Base-by-base conservation (phyloP, 2,888 invertebrate genomes). In the Pemphredon lugubris region DNA sequence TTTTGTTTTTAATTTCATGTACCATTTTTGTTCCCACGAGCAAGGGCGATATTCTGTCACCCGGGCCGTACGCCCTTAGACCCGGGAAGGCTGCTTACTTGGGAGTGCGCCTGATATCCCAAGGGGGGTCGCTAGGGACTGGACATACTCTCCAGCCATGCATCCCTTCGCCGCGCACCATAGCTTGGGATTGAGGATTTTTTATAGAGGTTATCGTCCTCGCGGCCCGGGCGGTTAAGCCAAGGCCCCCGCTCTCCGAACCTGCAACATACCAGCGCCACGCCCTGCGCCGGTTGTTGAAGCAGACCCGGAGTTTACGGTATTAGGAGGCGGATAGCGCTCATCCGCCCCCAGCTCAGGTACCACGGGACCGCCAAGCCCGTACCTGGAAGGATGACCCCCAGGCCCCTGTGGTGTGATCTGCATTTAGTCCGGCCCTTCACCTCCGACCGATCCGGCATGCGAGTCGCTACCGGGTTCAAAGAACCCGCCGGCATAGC, bases 201-300 rank as follows among this genome's bases (percentile, higher is more conserved):
- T 45, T 21, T 45, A 45, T 45, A 45, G 44, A 45, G 44, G 44
- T 21, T 45, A n/a, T 42, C 20, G 3, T 45, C 23, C 44, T 45
- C 23, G 13, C 23, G 5, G 44, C 1, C 44, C 44, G 21, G 23
- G n/a, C 23, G 13, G 5, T 45, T 13, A 14, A 23, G 14, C 21
- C 23, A 21, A 44, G 44, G 7, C 23, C 44, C 42, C 42, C 20
- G 42, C 7, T 39, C 39, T 42, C 20, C 20, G 18, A 11, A 7
- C 14, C 23, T 3, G 34, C 34, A 4, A 11, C 34, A 11, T 34
- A 34, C 34, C 34, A 32, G 18, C 1, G 3, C 4, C 4, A 48
- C 16, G 1, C 11, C 48, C 18, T 32, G 34, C n/a, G 34, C 16
- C 11, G 48, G 48, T 26, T 7, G 26, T 26, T 26, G 26, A 3